phyloP scores from a whole-genome alignment of 2,113 vertebrate species.

The Ciconia stormi region DNA sequence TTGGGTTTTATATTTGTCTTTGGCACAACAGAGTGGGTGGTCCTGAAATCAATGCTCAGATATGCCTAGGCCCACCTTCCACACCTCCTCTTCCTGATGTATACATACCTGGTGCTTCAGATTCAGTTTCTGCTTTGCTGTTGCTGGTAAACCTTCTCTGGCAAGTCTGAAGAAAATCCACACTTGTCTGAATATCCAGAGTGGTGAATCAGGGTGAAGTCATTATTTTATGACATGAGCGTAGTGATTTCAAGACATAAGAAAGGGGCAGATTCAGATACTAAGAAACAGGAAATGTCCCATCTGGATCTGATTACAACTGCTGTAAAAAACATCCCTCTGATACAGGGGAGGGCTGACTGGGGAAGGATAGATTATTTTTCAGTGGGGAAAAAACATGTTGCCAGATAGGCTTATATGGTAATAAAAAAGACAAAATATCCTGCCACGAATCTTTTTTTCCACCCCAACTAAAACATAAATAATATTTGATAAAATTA shows the following conservation, averaged over 20 bases:
- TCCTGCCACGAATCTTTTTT: neutral
- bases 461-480: neutral
- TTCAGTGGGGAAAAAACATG: neutral
- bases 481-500: neutral
- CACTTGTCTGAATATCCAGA: neutral
- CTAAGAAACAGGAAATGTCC: neutral
- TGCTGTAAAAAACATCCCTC: neutral
- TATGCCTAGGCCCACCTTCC: neutral
- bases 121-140: neutral
- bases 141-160: neutral
- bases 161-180: neutral
- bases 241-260: neutral
- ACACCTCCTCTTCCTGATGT: neutral
- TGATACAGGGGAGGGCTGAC: neutral
- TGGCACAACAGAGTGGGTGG: neutral
- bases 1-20: neutral
- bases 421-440: neutral
- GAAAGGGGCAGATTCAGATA: neutral
- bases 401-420: neutral
- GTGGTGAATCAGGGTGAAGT: neutral
- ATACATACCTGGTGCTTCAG: neutral
- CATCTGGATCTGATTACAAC: neutral
- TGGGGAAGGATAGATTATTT: neutral
- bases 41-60: slow-evolving; percentile 8
- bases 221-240: neutral